Evolutionary conservation across 1,140 invertebrate genomes (phyloP).

Genomic region (Drosophila pseudoobscura): DNA sequence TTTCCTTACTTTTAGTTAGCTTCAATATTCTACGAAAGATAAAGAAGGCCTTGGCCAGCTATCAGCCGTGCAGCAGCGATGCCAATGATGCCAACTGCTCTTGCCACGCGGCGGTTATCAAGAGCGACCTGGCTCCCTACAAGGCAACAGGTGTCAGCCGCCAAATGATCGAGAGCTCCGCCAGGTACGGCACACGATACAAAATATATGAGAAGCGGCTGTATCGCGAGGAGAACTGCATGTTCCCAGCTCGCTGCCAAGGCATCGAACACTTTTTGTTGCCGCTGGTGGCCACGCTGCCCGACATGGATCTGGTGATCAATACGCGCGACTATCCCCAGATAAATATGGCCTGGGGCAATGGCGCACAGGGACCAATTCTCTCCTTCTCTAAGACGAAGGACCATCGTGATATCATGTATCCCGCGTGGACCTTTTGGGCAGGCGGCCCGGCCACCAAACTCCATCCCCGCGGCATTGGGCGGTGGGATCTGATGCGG

Average conservation of each 20-base stretch:
- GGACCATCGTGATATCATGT: constrained; percentile 96
- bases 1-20: constrained; percentile 1
- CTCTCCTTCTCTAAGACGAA: constrained; percentile 97
- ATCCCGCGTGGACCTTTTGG: constrained; percentile 99
- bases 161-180: constrained; percentile 86
- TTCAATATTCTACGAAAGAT: constrained; percentile 70
- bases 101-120: constrained; percentile 87
- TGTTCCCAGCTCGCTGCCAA: constrained; percentile 95
- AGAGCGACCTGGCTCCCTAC: constrained; percentile 89
- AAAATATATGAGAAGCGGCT: constrained; percentile 89
- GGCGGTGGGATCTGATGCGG: constrained; percentile 94
- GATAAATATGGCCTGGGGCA: constrained; percentile 81
- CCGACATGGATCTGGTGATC: constrained; percentile 94
- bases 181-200: constrained; percentile 88
- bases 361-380: constrained; percentile 86
- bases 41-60: constrained; percentile 45
- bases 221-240: constrained; percentile 92
- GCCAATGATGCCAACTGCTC: constrained; percentile 84
- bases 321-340: constrained; percentile 98
- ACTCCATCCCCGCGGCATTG: constrained; percentile 95
- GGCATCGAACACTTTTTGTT: constrained; percentile 96
- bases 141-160: constrained; percentile 86
- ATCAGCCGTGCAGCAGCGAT: constrained; percentile 47
- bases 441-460: constrained; percentile 97
- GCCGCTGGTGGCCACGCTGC: constrained; percentile 88